Conservation (phyloP, 92 coral and sea anemone species). For the Umimayanthus chanpuru region DNA sequence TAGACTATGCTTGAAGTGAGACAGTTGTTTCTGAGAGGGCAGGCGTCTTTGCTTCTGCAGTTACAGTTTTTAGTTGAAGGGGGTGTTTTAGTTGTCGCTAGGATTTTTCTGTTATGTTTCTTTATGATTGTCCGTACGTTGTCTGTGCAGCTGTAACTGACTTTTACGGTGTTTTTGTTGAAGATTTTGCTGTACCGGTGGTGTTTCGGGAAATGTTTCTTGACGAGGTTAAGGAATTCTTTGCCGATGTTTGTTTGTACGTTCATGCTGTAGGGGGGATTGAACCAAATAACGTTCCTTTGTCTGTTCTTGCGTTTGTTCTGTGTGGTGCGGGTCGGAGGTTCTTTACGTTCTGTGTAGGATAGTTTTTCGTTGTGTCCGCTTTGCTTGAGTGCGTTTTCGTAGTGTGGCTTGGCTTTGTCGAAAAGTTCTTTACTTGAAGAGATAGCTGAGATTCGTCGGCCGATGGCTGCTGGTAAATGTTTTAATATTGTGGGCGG, state of each 20-base stretch:
- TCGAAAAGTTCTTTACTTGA: not conserved
- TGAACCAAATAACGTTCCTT: conserved; percentile 53
- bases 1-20: conserved; percentile 46
- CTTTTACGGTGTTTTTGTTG: no score
- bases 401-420: no score
- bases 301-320: conserved; percentile 42
- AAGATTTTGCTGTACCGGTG: conserved; percentile 47
- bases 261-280: no score
- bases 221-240: conserved; percentile 43
- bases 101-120: no score
- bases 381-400: no score
- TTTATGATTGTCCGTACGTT: no score
- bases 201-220: conserved; percentile 38
- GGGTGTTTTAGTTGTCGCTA: conserved; percentile 34
- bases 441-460: conserved; percentile 18
- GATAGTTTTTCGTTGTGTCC: no score
- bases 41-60: conserved; percentile 32
- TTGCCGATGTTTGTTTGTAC: conserved; percentile 51
- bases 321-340: conserved; percentile 6
- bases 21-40: conserved; percentile 40
- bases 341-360: conserved; percentile 27
- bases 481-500: no score
- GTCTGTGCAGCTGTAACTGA: no score
- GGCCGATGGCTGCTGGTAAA: conserved; percentile 27
- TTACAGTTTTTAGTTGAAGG: conserved; percentile 11